Percentiles rank a stretch among this genome's conserved stretches.
Conservation (phyloP, 1,140 invertebrate genomes). For the Popillia japonica region DNA sequence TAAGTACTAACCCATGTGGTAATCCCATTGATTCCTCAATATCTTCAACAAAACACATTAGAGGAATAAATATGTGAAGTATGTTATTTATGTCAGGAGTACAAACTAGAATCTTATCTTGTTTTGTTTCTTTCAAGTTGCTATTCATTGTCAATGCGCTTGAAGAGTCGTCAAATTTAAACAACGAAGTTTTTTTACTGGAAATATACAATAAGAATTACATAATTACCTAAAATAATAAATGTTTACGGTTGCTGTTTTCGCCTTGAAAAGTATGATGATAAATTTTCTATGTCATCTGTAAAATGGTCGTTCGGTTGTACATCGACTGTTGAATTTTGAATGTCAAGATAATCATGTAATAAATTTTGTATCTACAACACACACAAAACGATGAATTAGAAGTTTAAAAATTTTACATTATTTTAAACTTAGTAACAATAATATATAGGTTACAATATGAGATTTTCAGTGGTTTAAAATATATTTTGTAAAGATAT, state of each 20-base stretch:
- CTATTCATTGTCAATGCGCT: conserved; percentile 75
- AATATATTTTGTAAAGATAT: too few relatives aligned
- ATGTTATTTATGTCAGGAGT: conserved; percentile 79
- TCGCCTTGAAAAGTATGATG: conserved; percentile 72
- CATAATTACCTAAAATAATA: neutral
- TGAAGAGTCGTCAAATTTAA: conserved; percentile 83
- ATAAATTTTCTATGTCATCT: conserved; percentile 69
- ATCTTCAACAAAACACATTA: conserved; percentile 79
- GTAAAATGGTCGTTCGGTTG: conserved; percentile 66
- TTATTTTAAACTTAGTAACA: too few relatives aligned
- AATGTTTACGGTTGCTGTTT: conserved; percentile 66
- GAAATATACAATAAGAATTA: conserved; percentile 48
- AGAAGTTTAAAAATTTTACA: too few relatives aligned
- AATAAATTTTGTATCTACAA: conserved; percentile 79
- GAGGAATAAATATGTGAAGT: conserved; percentile 76
- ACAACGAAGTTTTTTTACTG: conserved; percentile 70
- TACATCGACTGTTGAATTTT: conserved; percentile 70
- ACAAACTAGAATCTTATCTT: conserved; percentile 72
- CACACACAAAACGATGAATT: neutral
- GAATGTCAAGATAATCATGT: conserved; percentile 85
- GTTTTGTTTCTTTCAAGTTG: conserved; percentile 67
- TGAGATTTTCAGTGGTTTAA: too few relatives aligned
- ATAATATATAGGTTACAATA: too few relatives aligned
- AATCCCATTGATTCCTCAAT: conserved; percentile 75
- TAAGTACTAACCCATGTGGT: conserved; percentile 64